phyloP scores from a whole-genome alignment of 2,888 invertebrate genomes.

The Rhaphigaster nebulosa region DNA sequence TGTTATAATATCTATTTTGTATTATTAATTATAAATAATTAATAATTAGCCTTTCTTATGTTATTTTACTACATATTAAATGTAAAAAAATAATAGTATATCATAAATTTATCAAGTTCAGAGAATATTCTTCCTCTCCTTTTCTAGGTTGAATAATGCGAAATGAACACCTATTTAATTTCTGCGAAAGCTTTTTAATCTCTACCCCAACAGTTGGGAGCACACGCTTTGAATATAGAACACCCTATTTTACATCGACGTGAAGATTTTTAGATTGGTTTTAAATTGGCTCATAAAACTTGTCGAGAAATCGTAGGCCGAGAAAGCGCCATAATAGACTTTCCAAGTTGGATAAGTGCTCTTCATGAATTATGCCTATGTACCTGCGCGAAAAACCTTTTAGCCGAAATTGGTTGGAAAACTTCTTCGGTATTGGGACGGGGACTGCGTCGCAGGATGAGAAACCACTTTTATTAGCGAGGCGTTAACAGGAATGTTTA shows the following conservation, averaged over 20 bases:
- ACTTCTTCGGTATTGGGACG: neutral
- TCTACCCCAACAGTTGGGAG: neutral
- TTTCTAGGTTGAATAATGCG: neutral
- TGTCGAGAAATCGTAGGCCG: neutral
- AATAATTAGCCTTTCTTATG: too few relatives aligned
- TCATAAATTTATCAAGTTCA: too few relatives aligned
- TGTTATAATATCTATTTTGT: too few relatives aligned
- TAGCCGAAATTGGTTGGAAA: conserved; percentile 17
- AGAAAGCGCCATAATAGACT: neutral
- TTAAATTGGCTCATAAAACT: conserved; percentile 19
- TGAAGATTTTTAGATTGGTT: conserved; percentile 16
- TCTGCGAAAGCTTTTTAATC: neutral
- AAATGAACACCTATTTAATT: neutral
- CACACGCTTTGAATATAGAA: conserved; percentile 17
- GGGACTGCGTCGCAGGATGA: neutral
- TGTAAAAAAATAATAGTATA: too few relatives aligned
- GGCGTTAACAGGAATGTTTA: neutral
- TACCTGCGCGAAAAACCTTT: conserved; percentile 3
- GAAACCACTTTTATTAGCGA: neutral
- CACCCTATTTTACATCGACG: conserved; percentile 16
- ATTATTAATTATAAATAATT: too few relatives aligned
- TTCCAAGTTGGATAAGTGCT: neutral
- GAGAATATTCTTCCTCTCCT: too few relatives aligned
- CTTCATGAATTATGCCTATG: conserved; percentile 14
- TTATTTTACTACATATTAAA: too few relatives aligned